A percentile compares a stretch with the other conserved stretches of the same genome.
Evolutionary conservation across 2,888 invertebrate genomes (phyloP).

Genomic region (Patella pellucida): DNA sequence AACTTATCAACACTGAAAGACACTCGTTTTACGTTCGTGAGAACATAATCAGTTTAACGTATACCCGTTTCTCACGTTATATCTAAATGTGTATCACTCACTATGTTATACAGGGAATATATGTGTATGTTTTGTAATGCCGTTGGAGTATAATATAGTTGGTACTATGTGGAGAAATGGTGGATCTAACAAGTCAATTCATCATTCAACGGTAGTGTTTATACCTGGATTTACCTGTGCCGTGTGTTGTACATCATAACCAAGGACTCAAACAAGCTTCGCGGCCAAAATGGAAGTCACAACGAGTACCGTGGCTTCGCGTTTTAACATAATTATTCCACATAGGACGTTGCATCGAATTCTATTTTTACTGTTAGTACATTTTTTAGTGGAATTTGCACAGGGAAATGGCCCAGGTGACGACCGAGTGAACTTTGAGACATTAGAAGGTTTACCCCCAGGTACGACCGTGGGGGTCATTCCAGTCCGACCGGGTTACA

Average conservation of each 20-base stretch:
- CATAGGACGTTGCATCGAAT: conserved; percentile 39
- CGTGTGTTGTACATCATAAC: conserved; percentile 12
- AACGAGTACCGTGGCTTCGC: background rate
- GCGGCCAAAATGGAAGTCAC: background rate
- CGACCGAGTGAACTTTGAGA: conserved; percentile 76
- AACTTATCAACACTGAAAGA: too few species aligned
- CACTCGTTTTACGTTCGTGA: too few species aligned
- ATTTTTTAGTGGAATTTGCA: conserved; percentile 56
- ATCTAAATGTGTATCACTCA: too few species aligned
- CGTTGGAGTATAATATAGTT: background rate
- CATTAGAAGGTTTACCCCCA: conserved; percentile 86
- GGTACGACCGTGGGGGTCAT: conserved; percentile 90
- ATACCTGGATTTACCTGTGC: background rate
- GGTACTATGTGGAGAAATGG: background rate
- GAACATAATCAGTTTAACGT: too few species aligned
- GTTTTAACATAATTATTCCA: conserved; percentile 7
- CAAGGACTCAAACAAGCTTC: conserved; percentile 21
- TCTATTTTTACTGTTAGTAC: conserved; percentile 43
- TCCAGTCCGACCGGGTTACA: conserved; percentile 87
- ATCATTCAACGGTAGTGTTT: background rate
- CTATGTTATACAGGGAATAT: too few species aligned
- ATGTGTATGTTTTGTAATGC: too few species aligned
- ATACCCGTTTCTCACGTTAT: too few species aligned
- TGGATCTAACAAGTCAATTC: background rate
- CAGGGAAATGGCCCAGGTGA: conserved; percentile 62